A percentile compares a stretch with the other conserved stretches of the same genome.
Evolutionary conservation across 2,888 invertebrate species (phyloP).

Genomic region (Pollenia angustigena): DNA sequence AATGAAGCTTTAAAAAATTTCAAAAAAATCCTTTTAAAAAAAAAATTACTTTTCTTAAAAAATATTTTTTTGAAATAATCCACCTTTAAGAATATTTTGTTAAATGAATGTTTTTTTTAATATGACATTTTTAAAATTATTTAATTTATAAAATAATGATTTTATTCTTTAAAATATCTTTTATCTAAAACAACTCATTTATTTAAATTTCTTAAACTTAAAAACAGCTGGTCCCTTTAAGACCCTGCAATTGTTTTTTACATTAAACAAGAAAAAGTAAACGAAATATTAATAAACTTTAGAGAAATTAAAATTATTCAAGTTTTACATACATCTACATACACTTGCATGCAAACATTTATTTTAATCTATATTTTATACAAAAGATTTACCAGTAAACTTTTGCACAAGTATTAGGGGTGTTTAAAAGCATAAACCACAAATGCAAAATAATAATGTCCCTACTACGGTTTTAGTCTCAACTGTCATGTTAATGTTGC

Average conservation of each 20-base stretch:
- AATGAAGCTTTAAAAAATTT: no score
- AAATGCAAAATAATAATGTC: neutral
- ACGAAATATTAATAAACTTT: constrained; percentile 26
- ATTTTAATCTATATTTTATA: constrained; percentile 8
- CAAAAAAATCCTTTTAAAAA: no score
- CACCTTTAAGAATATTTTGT: no score
- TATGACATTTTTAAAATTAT: no score
- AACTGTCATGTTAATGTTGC: no score
- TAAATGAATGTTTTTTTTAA: no score
- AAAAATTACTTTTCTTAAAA: no score
- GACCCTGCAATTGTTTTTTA: neutral
- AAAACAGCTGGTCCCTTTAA: constrained; percentile 25
- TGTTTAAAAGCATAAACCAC: neutral
- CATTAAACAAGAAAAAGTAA: neutral
- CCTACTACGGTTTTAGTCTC: no score
- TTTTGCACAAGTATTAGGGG: neutral
- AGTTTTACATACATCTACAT: neutral
- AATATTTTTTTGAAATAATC: no score
- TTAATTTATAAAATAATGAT: no score
- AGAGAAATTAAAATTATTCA: constrained; percentile 27
- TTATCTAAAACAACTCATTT: neutral
- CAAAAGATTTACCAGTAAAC: neutral
- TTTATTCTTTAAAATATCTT: neutral
- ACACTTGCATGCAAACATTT: neutral
- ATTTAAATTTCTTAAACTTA: neutral